phyloP scores from a whole-genome alignment of 2,113 vertebrate species.

The Ceyx margarethae region DNA sequence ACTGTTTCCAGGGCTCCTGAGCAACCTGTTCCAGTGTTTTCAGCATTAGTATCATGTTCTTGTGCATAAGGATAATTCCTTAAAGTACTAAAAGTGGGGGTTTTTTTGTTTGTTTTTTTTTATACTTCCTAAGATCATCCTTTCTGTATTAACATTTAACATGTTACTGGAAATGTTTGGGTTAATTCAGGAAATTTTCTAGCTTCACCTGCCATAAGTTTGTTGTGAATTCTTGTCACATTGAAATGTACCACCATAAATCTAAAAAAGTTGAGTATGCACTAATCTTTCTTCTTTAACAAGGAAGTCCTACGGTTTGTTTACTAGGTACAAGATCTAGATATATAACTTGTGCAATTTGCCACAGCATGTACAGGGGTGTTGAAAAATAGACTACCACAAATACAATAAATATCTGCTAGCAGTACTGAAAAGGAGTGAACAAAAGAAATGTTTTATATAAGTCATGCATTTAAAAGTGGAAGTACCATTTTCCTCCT shows the following conservation, averaged over 20 bases:
- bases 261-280: neutral
- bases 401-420: neutral
- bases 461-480: conserved; percentile 14
- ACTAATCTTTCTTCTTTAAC: neutral
- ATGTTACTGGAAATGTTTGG: neutral
- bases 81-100: neutral
- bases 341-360: neutral
- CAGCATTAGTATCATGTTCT: neutral
- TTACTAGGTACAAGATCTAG: neutral
- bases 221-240: neutral
- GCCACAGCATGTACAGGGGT: neutral
- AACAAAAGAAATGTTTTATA: neutral
- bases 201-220: neutral
- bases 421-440: neutral
- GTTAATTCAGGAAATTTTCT: neutral
- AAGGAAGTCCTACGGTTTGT: neutral
- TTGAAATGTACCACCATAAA: neutral
- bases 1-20: too few relatives aligned
- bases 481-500: neutral
- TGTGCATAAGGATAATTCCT: neutral
- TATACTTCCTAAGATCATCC: neutral
- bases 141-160: neutral
- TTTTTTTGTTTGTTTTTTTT: neutral
- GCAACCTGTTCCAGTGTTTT: neutral
- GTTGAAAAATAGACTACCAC: neutral